Evolutionary conservation across 2,888 invertebrate species (phyloP), one percentile per base, ranked within the genome.

Genomic region (Cenopis cana): DNA sequence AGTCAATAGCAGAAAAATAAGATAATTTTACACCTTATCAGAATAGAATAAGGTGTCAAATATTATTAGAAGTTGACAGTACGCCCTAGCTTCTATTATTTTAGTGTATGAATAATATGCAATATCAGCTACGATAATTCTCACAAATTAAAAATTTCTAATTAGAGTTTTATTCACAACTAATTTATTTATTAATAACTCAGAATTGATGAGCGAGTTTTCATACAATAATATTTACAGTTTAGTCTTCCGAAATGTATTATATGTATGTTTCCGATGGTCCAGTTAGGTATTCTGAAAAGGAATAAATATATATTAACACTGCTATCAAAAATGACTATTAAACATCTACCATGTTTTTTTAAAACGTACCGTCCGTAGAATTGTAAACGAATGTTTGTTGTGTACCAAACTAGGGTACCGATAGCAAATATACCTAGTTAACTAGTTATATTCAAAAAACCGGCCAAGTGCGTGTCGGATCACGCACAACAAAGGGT

Each of bases 211-310:
- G 60, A 70, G 60, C 52, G 24, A 66, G 65, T 60, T 46, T 55
- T 54, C 38, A 60, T 36, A 46, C 55, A 59, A 24, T 49, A 24
- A 65, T 65, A 70, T 70, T 65, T 54, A 70, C 66, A 54, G 14
- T 65, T 66, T 55, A 55, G 46, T 49, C 60, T 49, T 36, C 50
- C 20, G 10, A 66, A 55, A 50, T 60, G 54, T 60, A 70, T 54
- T 49, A 61, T 61, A 20, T 46, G 29, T 41, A 52, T 59, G 52
- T 65, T 65, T 54, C 65, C 33, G 59, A 70, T 66, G 59, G 65
- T 70, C 70, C 70, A 70, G 24, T 49, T 54, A 60, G 54, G 65
- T 12, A 49, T 50, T 46, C 71, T 71, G 71, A 61, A 71, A 71
- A 67, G 5, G 49, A 70, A n/a, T n/a, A n/a, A 61, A 46, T 33